These are phyloP conservation scores for Muscidifurax raptorellus DNA, from an alignment of 1,140 invertebrate genomes.

Conservation along the genomic window DNA sequence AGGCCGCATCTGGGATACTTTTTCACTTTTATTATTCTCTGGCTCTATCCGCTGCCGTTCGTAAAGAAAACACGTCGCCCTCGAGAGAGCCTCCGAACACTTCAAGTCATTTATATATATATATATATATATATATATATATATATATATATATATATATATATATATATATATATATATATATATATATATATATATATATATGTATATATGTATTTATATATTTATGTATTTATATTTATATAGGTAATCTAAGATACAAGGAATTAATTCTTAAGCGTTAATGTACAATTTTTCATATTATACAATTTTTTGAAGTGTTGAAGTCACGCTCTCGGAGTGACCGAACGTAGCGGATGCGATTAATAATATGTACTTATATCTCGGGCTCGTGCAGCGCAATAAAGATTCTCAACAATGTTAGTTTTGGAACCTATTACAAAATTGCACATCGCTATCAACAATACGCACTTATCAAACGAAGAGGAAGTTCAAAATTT, in stretches of 20 bases:
- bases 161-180: slow-evolving; percentile 25
- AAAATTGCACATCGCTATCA: slow-evolving; percentile 11
- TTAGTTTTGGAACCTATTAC: slow-evolving; percentile 10
- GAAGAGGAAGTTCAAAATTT: neutral
- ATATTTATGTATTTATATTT: slow-evolving; percentile 23
- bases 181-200: slow-evolving; percentile 17
- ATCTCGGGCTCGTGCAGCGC: slow-evolving; percentile 2
- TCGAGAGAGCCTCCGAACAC: slow-evolving; percentile 37
- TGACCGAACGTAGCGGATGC: slow-evolving; percentile 32
- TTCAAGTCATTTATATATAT: slow-evolving; percentile 38
- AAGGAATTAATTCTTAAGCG: slow-evolving; percentile 50
- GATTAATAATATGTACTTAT: slow-evolving; percentile 20
- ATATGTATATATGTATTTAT: neutral
- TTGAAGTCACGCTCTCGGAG: slow-evolving; percentile 33
- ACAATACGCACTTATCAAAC: slow-evolving; percentile 18
- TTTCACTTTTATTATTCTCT: slow-evolving; percentile 36
- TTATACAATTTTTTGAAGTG: slow-evolving; percentile 45
- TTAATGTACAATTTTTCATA: slow-evolving; percentile 52
- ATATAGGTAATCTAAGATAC: slow-evolving; percentile 44
- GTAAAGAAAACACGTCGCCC: slow-evolving; percentile 46
- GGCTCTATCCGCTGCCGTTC: slow-evolving; percentile 30
- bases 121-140: slow-evolving; percentile 26
- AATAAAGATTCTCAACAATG: slow-evolving; percentile 44
- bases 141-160: too few relatives aligned
- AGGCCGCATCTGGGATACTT: slow-evolving; percentile 31